Conservation (phyloP, 2,888 invertebrate genomes). For the Ommatoiulus sabulosus region DNA sequence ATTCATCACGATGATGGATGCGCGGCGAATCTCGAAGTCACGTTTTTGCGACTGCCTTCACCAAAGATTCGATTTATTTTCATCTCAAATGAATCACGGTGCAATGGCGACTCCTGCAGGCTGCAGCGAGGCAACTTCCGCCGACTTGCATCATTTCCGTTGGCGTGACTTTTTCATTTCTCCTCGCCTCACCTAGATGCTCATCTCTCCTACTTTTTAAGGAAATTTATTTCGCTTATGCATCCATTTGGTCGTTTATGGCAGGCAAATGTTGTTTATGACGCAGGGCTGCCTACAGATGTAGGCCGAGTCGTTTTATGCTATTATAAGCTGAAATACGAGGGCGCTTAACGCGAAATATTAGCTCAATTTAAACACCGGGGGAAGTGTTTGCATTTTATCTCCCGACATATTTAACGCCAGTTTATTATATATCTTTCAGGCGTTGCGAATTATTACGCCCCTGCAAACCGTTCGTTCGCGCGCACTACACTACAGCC, state of each 20-base stretch:
- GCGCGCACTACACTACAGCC: too few relatives aligned
- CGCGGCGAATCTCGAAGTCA: not conserved
- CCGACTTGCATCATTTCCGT: not conserved
- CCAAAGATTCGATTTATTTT: not conserved
- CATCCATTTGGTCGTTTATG: constrained; percentile 20
- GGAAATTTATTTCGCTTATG: constrained; percentile 29
- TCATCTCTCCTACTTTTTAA: not conserved
- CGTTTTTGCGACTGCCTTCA: constrained; percentile 8
- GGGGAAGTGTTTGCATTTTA: constrained; percentile 22
- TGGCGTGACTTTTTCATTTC: not conserved
- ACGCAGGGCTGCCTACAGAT: not conserved
- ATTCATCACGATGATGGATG: constrained; percentile 12
- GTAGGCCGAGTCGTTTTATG: constrained; percentile 1
- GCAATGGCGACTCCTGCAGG: not conserved
- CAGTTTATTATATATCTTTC: constrained; percentile 18
- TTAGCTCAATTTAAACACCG: constrained; percentile 22
- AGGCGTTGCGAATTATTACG: constrained; percentile 20
- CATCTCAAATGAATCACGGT: not conserved
- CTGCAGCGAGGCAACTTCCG: not conserved
- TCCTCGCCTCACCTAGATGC: too few relatives aligned
- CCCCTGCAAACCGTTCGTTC: not conserved
- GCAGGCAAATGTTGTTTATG: constrained; percentile 28
- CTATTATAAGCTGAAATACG: constrained; percentile 28
- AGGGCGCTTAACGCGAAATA: not conserved
- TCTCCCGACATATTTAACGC: constrained; percentile 6